A percentile compares a stretch with the other conserved stretches of the same genome.
phyloP scores from a whole-genome alignment of 2,113 vertebrate genomes.

The Pelusios castaneus region DNA sequence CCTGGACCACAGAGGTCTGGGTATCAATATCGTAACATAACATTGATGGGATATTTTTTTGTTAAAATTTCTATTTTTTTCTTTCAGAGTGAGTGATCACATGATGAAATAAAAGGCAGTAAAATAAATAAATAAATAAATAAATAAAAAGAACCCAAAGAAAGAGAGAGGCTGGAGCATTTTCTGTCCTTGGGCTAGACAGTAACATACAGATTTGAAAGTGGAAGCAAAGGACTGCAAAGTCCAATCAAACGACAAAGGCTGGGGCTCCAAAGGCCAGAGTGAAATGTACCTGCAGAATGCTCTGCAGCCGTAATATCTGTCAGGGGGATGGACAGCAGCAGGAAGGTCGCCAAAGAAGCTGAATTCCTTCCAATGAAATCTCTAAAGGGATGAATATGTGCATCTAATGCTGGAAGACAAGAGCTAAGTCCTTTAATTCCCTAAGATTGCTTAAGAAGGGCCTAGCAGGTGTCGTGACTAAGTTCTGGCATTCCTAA shows the following conservation, averaged over 20 bases:
- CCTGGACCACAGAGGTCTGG: neutral
- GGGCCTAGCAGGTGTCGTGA: too few species aligned
- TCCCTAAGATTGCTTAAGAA: too few species aligned
- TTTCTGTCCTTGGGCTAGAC: neutral
- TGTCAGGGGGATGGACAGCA: too few species aligned
- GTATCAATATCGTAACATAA: neutral
- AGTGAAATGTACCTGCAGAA: neutral
- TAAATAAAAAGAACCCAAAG: neutral
- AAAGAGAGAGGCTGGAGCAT: neutral
- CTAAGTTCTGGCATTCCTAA: too few species aligned
- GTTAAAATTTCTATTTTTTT: neutral
- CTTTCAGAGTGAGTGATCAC: neutral
- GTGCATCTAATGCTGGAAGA: too few species aligned
- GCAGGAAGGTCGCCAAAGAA: too few species aligned
- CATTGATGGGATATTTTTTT: neutral
- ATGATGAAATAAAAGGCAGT: neutral
- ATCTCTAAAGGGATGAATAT: too few species aligned
- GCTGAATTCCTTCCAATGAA: too few species aligned
- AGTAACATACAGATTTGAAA: neutral
- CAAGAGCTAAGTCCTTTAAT: too few species aligned
- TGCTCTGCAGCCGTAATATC: too few species aligned
- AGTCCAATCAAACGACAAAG: neutral
- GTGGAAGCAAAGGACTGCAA: neutral
- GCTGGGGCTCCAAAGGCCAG: neutral
- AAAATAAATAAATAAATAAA: too few species aligned